A percentile compares a stretch with the other conserved stretches of the same genome.
phyloP scores from a whole-genome alignment of 2,888 invertebrate genomes.

The Ennomos erosarius region DNA sequence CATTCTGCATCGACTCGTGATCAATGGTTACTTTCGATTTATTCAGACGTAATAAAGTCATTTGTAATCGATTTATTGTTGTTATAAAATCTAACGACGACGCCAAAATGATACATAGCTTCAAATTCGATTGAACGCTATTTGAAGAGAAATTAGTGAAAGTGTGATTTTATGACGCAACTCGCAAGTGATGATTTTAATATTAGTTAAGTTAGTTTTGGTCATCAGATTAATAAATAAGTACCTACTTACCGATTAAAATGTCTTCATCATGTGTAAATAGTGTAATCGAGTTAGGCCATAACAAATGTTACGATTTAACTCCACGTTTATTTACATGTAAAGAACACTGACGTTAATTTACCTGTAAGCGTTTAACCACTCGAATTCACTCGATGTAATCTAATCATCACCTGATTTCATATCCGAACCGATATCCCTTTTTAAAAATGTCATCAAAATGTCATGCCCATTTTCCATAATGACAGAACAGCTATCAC shows the following conservation, averaged over 20 bases:
- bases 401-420: neutral
- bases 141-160: slow-evolving; percentile 41
- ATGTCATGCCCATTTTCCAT: slow-evolving; percentile 30
- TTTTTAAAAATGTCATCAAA: too few species aligned
- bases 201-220: slow-evolving; percentile 30
- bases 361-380: neutral
- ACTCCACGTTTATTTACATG: too few species aligned
- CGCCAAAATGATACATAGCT: slow-evolving; percentile 22
- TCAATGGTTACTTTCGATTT: slow-evolving; percentile 31
- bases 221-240: slow-evolving; percentile 27
- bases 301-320: too few species aligned
- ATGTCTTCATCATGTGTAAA: too few species aligned
- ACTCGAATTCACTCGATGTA: neutral
- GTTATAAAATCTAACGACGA: slow-evolving; percentile 25
- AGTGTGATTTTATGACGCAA: slow-evolving; percentile 31
- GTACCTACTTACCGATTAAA: slow-evolving; percentile 1
- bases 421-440: slow-evolving; percentile 11
- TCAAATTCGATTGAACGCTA: slow-evolving; percentile 24
- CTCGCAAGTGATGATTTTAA: slow-evolving; percentile 30
- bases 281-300: too few species aligned
- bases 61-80: slow-evolving; percentile 23
- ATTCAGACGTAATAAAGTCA: slow-evolving; percentile 26
- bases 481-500: slow-evolving; percentile 38
- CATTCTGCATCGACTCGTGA: slow-evolving; percentile 5
- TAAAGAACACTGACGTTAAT: neutral